phyloP scores from a whole-genome alignment of 2,888 invertebrate genomes.

The Agrotis clavis region DNA sequence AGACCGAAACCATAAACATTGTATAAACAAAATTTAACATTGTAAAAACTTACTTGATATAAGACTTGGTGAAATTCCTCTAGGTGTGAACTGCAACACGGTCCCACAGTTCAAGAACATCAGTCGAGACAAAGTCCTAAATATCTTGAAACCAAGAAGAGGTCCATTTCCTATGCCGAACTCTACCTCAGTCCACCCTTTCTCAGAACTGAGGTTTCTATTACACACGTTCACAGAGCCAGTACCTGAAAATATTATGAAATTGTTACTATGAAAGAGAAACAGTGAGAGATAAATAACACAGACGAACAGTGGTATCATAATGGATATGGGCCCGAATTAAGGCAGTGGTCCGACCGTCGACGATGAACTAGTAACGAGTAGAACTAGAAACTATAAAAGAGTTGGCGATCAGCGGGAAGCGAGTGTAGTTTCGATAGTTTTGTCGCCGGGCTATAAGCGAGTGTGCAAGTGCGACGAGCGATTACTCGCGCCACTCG shows the following conservation, averaged over 20 bases:
- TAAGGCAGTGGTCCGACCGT: too few relatives aligned
- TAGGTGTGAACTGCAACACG: constrained; percentile 94
- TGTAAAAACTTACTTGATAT: constrained; percentile 94
- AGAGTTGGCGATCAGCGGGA: too few relatives aligned
- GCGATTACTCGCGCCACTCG: too few relatives aligned
- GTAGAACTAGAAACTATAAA: too few relatives aligned
- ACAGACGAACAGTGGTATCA: too few relatives aligned
- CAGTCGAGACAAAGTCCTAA: constrained; percentile 93
- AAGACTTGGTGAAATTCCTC: constrained; percentile 94
- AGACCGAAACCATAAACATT: too few relatives aligned
- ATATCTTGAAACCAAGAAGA: constrained; percentile 94
- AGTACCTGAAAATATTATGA: constrained; percentile 88
- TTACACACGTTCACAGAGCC: constrained; percentile 95
- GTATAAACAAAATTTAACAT: not conserved
- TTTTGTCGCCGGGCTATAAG: too few relatives aligned
- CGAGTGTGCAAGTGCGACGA: too few relatives aligned
- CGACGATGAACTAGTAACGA: too few relatives aligned
- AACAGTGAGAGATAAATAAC: too few relatives aligned
- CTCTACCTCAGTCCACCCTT: constrained; percentile 97
- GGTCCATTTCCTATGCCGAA: constrained; percentile 96
- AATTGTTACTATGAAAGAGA: not conserved
- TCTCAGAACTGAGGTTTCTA: constrained; percentile 95
- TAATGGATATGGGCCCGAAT: too few relatives aligned
- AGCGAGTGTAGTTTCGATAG: too few relatives aligned
- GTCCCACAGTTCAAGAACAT: constrained; percentile 95